Base-by-base conservation (phyloP, 2,888 invertebrate genomes). In the Sinelater perroti region DNA sequence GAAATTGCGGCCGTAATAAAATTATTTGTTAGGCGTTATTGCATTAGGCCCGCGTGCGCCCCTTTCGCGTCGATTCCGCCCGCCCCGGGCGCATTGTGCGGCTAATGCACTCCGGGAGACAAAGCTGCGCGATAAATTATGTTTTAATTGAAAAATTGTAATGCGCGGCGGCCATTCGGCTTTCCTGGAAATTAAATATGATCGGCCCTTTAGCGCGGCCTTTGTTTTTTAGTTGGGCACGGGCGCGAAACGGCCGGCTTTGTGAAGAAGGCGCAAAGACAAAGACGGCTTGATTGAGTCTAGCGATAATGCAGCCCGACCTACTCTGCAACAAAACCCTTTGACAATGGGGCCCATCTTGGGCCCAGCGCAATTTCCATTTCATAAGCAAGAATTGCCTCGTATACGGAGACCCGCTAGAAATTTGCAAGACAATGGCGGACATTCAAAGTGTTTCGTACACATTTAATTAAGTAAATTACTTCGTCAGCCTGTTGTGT, bases 131-230 rank as follows among this genome's bases (percentile, higher is more conserved):
- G 2, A 2, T 16, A 45, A 45, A 53, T 21, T 45, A 44, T 14
- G 20, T 35, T 35, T 33, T 53, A 53, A 53, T 45, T 31, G 44
- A 44, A 53, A 53, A 53, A 53, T 53, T 53, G 45, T 18, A 53
- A 53, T 53, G 28, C 16, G 33, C 26, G 45, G 36, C 35, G 21
- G 21, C 17, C 10, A 24, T 7, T 11, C n/a, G 13, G 13, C 11
- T 40, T 10, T 20, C 13, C 20, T 14, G 8, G 20, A 24, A 36
- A 17, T n/a, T 36, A n/a, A 16, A 16, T 17, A 36, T 17, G 10
- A 36, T 10, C 36, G 2, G 8, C 18, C 2, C 5, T 40, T 14
- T 28, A 17, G 30, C 17, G 16, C 45, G 10, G 24, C 26, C 26
- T 24, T 49, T 49, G 49, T 49, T 49, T 36, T 49, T 49, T 46